A percentile compares a stretch with the other conserved stretches of the same genome.
phyloP scores from a whole-genome alignment of 2,888 invertebrate species.

The Baccha elongata region DNA sequence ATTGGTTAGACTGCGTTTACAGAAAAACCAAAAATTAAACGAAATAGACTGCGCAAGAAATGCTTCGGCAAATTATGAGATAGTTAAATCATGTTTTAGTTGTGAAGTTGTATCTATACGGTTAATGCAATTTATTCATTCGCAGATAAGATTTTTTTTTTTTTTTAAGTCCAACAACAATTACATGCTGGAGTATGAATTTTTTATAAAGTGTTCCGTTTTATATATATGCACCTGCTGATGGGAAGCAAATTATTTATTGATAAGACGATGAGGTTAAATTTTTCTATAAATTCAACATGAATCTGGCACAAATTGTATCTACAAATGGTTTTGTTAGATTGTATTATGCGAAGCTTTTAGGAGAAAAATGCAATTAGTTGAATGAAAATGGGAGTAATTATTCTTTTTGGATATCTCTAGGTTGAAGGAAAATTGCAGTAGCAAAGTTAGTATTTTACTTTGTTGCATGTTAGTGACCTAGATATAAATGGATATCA shows the following conservation, averaged over 20 bases:
- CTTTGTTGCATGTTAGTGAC: conserved; percentile 12
- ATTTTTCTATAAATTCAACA: conserved; percentile 38
- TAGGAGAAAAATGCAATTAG: conserved; percentile 25
- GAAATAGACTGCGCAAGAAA: conserved; percentile 22
- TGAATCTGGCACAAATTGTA: conserved; percentile 16
- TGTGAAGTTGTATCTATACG: conserved; percentile 54
- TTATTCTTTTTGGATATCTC: conserved; percentile 27
- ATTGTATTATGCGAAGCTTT: conserved; percentile 5
- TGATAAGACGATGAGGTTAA: conserved; percentile 59
- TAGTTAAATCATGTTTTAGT: conserved; percentile 71
- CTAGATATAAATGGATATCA: background rate
- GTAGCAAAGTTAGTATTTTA: conserved; percentile 3
- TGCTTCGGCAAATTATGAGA: conserved; percentile 69
- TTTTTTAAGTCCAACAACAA: background rate
- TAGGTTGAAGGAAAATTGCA: conserved; percentile 6
- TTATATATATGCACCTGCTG: conserved; percentile 56
- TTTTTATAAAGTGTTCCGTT: background rate
- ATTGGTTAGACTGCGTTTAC: conserved; percentile 1
- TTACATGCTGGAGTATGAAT: conserved; percentile 1
- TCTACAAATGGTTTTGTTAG: conserved; percentile 36
- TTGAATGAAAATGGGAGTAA: conserved; percentile 27
- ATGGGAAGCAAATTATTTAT: conserved; percentile 70
- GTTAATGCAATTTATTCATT: conserved; percentile 72
- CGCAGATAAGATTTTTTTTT: conserved; percentile 51
- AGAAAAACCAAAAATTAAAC: conserved; percentile 20